Evolutionary conservation across 92 coral and sea anemone genomes (phyloP).

Genomic region (Actinernus sp.): DNA sequence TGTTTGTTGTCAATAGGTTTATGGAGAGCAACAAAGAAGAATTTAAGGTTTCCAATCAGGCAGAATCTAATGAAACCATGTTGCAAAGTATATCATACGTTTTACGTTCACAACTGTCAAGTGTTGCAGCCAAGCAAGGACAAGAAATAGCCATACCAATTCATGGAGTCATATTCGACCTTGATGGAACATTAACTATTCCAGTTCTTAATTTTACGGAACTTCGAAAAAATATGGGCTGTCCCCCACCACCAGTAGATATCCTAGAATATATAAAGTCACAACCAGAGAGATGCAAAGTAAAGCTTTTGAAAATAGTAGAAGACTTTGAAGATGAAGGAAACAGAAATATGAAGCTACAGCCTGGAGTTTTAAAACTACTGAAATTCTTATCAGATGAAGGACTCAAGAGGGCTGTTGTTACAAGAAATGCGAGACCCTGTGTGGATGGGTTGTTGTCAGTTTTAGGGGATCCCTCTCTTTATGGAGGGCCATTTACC

Average conservation of each 20-base stretch:
- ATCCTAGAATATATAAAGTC: conserved; percentile 66
- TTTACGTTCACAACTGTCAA: conserved; percentile 16
- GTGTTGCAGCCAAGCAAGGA: not conserved
- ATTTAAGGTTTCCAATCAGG: not conserved
- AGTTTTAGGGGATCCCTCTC: conserved; percentile 62
- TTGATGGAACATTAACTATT: conserved; percentile 92
- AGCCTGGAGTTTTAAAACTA: conserved; percentile 86
- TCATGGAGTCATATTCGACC: conserved; percentile 83
- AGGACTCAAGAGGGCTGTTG: conserved; percentile 75
- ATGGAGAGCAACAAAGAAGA: not conserved
- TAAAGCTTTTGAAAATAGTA: conserved; percentile 49
- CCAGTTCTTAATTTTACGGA: conserved; percentile 79
- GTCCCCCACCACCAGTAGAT: conserved; percentile 73
- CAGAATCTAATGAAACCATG: conserved; percentile 1
- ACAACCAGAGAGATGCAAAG: conserved; percentile 63
- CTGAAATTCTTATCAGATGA: conserved; percentile 52
- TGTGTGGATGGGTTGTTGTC: conserved; percentile 81
- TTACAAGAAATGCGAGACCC: conserved; percentile 83
- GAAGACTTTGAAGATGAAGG: conserved; percentile 97
- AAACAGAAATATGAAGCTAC: conserved; percentile 70
- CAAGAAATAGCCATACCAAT: conserved; percentile 40
- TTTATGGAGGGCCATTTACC: conserved; percentile 86
- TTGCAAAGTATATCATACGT: conserved; percentile 12
- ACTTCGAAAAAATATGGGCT: conserved; percentile 61
- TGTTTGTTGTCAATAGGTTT: not conserved